phyloP scores from a whole-genome alignment of 1,140 invertebrate species.

The Pseudobourletiella spinata region DNA sequence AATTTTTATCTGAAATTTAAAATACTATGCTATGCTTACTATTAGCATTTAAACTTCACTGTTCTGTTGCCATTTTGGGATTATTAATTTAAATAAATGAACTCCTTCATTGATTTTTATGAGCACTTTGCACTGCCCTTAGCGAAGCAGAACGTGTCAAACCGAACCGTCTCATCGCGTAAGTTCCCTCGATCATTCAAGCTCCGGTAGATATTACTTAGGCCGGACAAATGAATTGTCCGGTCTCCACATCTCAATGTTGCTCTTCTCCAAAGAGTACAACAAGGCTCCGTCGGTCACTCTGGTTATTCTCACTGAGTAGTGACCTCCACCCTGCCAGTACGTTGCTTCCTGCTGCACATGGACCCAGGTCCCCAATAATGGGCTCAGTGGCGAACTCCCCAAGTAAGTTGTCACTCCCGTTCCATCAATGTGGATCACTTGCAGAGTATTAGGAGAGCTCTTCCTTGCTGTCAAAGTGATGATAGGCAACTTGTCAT shows the following conservation, averaged over 20 bases:
- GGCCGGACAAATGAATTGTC: conserved; percentile 15
- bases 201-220: conserved; percentile 32
- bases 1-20: too few species aligned
- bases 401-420: not conserved
- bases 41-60: too few species aligned
- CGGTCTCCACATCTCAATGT: conserved; percentile 23
- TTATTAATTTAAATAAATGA: too few species aligned
- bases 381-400: not conserved
- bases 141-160: conserved; percentile 23
- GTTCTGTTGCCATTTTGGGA: too few species aligned
- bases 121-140: conserved; percentile 10
- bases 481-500: conserved; percentile 15
- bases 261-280: not conserved
- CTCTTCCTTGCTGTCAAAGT: conserved; percentile 11
- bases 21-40: too few species aligned
- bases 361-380: conserved; percentile 6
- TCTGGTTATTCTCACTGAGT: not conserved
- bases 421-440: not conserved
- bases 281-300: not conserved
- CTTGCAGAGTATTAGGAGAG: not conserved
- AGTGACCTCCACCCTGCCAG: not conserved
- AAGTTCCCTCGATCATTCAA: conserved; percentile 7
- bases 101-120: too few species aligned
- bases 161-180: conserved; percentile 27
- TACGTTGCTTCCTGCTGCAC: not conserved